Evolutionary conservation across 2,113 vertebrate genomes (phyloP).

Genomic region (Perca flavescens): DNA sequence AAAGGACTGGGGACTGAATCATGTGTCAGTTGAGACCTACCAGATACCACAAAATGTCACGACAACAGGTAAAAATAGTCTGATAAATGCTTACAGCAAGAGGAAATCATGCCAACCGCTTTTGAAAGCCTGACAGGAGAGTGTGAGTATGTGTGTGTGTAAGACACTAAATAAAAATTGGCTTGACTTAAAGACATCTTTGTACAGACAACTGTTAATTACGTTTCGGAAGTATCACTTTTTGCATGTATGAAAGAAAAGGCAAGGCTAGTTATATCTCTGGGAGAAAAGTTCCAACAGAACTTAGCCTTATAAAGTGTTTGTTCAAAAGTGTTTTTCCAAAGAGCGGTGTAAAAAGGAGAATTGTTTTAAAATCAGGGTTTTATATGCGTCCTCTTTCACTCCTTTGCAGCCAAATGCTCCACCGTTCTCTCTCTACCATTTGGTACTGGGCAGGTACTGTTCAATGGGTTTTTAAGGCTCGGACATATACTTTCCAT

Average conservation of each 20-base stretch:
- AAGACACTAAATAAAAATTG: background rate
- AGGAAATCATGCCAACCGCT: background rate
- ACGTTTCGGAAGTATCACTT: background rate
- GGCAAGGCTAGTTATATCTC: background rate
- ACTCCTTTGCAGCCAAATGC: too few species aligned
- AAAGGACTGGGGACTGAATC: background rate
- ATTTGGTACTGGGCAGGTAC: background rate
- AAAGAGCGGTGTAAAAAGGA: background rate
- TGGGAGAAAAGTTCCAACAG: background rate
- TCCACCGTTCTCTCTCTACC: background rate
- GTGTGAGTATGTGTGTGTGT: background rate
- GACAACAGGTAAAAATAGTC: background rate
- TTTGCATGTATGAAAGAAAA: background rate
- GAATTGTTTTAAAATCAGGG: background rate
- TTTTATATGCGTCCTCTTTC: background rate
- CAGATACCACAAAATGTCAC: background rate
- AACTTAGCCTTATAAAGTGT: background rate
- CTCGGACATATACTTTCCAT: too few species aligned
- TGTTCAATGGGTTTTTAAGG: background rate
- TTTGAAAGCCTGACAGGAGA: background rate
- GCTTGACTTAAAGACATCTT: background rate
- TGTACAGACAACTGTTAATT: background rate
- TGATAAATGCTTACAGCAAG: background rate
- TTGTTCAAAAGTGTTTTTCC: background rate
- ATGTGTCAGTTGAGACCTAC: constrained; percentile 8